A percentile compares a stretch with the other conserved stretches of the same genome.
These are phyloP conservation scores for Stenodema calcarata DNA, from an alignment of 2,888 invertebrate genomes.

Conservation along the genomic window DNA sequence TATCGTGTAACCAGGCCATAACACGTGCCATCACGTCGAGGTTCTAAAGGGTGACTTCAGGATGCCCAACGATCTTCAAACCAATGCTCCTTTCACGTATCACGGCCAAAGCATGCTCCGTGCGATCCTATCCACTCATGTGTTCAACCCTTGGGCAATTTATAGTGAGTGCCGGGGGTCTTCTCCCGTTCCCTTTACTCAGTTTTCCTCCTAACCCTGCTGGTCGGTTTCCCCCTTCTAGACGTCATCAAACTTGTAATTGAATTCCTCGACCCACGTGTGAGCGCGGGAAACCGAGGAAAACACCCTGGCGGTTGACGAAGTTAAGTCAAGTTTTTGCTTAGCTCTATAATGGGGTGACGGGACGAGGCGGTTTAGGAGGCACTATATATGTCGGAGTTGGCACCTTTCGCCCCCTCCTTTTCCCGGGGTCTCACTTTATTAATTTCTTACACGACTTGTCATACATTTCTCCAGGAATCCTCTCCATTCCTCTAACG, in stretches of 20 bases:
- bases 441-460: slow-evolving; percentile 3
- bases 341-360: background rate
- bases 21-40: slow-evolving; percentile 29
- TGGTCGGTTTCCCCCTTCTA: background rate
- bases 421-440: slow-evolving; percentile 6
- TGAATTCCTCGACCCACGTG: slow-evolving; percentile 43
- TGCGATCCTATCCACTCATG: slow-evolving; percentile 33
- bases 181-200: background rate
- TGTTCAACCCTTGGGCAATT: slow-evolving; percentile 30
- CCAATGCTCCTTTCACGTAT: slow-evolving; percentile 25
- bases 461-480: background rate
- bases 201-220: background rate
- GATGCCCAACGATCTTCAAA: slow-evolving; percentile 11
- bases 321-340: slow-evolving; percentile 30
- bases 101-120: slow-evolving; percentile 4
- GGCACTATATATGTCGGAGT: background rate
- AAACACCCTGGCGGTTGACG: background rate
- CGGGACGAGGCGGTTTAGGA: background rate
- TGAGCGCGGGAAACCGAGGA: background rate
- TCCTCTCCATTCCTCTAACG: background rate
- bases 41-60: slow-evolving; percentile 9
- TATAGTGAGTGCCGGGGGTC: slow-evolving; percentile 6
- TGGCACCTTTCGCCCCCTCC: background rate
- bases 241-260: slow-evolving; percentile 50
- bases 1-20: slow-evolving; percentile 20